These are phyloP conservation scores for Ctenoplectra terminalis DNA, from an alignment of 1,140 invertebrate genomes.

Conservation along the genomic window DNA sequence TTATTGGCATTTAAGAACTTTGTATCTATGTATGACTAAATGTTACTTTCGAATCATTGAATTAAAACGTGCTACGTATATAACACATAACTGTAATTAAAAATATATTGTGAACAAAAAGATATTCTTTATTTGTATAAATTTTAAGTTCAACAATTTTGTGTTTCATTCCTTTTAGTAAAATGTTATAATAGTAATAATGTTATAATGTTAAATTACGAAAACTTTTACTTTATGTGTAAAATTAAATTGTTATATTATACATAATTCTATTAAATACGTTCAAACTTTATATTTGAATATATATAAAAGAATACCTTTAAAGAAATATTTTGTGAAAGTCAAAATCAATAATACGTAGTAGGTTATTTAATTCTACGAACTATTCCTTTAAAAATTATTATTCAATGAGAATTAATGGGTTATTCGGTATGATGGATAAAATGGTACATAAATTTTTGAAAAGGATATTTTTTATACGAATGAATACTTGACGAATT, in stretches of 20 bases:
- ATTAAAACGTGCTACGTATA: conserved; percentile 2
- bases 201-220: neutral
- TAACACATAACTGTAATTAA: neutral
- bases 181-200: neutral
- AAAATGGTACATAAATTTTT: too few species aligned
- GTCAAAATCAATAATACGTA: too few species aligned
- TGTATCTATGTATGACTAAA: conserved; percentile 1
- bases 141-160: neutral
- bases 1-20: conserved; percentile 35
- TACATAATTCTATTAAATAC: neutral
- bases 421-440: too few species aligned
- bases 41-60: neutral
- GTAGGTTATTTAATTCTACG: too few species aligned
- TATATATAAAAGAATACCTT: too few species aligned
- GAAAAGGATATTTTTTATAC: too few species aligned
- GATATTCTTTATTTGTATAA: neutral
- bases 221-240: neutral
- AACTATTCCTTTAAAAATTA: too few species aligned
- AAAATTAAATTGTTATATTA: neutral
- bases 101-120: neutral
- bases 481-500: too few species aligned
- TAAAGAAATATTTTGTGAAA: too few species aligned
- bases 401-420: too few species aligned
- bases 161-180: neutral
- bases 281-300: neutral